A percentile compares a stretch with the other conserved stretches of the same genome.
Conservation (phyloP, 2,113 vertebrate species). For the Morone chrysops region DNA sequence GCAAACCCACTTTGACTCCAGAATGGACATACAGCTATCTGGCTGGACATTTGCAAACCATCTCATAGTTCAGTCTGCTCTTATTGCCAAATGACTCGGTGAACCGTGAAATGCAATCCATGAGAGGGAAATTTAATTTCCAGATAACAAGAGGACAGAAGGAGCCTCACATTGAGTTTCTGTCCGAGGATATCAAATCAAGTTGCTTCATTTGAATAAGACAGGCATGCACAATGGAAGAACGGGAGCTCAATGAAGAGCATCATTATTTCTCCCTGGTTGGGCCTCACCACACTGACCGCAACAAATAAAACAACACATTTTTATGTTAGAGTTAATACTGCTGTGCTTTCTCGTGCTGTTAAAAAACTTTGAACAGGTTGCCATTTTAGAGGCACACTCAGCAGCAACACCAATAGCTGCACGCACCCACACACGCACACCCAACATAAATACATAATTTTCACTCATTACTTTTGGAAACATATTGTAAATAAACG, state of each 20-base stretch:
- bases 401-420: background rate
- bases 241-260: constrained; percentile 50
- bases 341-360: background rate
- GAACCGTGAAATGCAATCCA: constrained; percentile 79
- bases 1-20: constrained; percentile 33
- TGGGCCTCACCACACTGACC: constrained; percentile 15
- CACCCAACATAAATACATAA: background rate
- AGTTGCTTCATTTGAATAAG: constrained; percentile 68
- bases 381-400: constrained; percentile 1
- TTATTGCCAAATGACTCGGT: constrained; percentile 63
- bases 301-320: background rate
- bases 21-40: constrained; percentile 40
- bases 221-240: constrained; percentile 59
- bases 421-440: background rate
- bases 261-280: constrained; percentile 12
- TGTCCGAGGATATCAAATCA: constrained; percentile 76
- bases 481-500: background rate
- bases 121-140: constrained; percentile 76
- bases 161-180: constrained; percentile 71
- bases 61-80: constrained; percentile 44
- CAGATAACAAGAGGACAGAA: constrained; percentile 73
- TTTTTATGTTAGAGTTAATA: background rate
- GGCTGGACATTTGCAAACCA: constrained; percentile 48
- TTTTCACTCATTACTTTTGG: no score
- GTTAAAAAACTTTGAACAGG: background rate